Evolutionary conservation across 30 jellyfish, hydroid and myxozoan genomes (phyloP).

Genomic region (Nemopilema nomurai): DNA sequence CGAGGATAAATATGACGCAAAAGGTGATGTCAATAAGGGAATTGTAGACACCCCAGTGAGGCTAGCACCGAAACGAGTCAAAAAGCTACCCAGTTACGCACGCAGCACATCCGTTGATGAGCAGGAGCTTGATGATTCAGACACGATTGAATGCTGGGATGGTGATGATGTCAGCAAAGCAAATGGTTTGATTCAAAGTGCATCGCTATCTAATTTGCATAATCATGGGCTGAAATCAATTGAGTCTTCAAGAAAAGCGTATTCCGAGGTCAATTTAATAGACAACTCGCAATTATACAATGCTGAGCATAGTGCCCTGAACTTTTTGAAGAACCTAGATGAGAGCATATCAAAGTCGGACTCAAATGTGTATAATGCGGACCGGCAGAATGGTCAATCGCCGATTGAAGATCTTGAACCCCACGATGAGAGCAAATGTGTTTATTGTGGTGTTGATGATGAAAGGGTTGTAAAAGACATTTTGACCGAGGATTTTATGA

Average conservation of each 20-base stretch:
- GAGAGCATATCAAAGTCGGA: slow-evolving; percentile 50
- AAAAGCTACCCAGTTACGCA: not conserved
- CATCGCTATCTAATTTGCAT: slow-evolving; percentile 6
- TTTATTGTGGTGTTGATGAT: slow-evolving; percentile 57
- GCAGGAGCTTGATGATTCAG: slow-evolving; percentile 4
- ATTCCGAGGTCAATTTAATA: slow-evolving; percentile 28
- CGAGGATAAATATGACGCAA: not conserved
- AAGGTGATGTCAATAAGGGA: not conserved
- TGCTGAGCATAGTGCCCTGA: slow-evolving; percentile 15
- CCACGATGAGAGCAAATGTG: slow-evolving; percentile 50
- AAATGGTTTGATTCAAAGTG: not conserved
- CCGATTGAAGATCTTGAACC: slow-evolving; percentile 30
- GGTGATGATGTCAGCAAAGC: not conserved
- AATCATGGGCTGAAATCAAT: not conserved
- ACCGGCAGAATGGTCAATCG: slow-evolving; percentile 1
- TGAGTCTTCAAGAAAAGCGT: slow-evolving; percentile 19
- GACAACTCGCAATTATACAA: not conserved
- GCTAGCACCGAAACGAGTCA: not conserved
- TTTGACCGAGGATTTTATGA: slow-evolving; percentile 64
- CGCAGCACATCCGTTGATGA: not conserved
- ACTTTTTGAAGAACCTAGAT: slow-evolving; percentile 24
- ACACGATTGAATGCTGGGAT: slow-evolving; percentile 10
- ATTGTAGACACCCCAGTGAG: not conserved
- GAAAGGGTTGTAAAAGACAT: slow-evolving; percentile 32
- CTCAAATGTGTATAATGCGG: slow-evolving; percentile 27